Conservation (phyloP, 1,140 invertebrate species). For the Diprion similis region DNA sequence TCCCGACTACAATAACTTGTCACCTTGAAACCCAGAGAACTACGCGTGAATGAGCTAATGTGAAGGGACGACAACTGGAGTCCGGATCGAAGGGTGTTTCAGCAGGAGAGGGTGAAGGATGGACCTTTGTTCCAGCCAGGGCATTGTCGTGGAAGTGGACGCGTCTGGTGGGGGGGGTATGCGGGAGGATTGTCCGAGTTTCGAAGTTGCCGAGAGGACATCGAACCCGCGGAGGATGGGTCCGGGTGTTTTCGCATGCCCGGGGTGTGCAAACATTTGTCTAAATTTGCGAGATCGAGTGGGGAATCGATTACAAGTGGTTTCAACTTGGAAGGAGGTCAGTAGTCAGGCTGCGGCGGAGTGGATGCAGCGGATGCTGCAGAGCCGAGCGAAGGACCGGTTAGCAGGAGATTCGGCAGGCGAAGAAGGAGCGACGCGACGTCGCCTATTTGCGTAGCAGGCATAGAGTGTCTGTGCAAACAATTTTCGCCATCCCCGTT, state of each 20-base stretch:
- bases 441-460: background rate
- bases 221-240: background rate
- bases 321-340: too few relatives aligned
- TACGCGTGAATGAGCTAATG: too few relatives aligned
- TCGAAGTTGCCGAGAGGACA: background rate
- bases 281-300: background rate
- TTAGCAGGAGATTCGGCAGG: background rate
- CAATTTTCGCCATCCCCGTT: conserved; percentile 1
- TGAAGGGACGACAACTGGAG: too few relatives aligned
- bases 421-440: background rate
- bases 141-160: background rate
- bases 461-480: background rate
- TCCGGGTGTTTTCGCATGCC: background rate
- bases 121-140: too few relatives aligned
- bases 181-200: background rate
- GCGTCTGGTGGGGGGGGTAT: background rate
- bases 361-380: too few relatives aligned
- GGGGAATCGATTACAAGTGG: too few relatives aligned
- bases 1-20: too few relatives aligned
- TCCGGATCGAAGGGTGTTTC: too few relatives aligned
- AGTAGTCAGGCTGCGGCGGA: too few relatives aligned
- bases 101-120: too few relatives aligned
- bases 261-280: background rate
- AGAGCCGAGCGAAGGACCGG: background rate
- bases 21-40: too few relatives aligned